Conservation (phyloP, 2,888 invertebrate genomes). For the Drosophila infuscata region DNA sequence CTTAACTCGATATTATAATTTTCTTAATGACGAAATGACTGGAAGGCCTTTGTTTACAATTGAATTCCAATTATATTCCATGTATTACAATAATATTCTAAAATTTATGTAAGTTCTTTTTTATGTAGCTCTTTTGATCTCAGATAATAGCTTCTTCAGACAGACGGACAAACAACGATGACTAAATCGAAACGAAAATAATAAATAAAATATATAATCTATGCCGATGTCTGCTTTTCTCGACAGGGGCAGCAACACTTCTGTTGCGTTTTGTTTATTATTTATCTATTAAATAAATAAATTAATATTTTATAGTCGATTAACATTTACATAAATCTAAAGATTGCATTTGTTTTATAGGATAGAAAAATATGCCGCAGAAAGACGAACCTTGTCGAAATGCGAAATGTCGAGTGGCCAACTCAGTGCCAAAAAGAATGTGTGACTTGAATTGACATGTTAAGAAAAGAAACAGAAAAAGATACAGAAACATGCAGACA, state of each 20-base stretch:
- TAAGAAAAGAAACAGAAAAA: slow-evolving; percentile 7
- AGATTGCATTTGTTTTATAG: neutral
- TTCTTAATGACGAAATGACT: neutral
- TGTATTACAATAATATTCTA: neutral
- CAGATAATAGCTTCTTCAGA: accelerated
- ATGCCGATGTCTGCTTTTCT: neutral
- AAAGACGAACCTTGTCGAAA: slow-evolving; percentile 47
- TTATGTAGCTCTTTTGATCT: neutral
- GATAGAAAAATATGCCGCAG: slow-evolving; percentile 35
- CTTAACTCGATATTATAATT: neutral
- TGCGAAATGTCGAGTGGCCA: slow-evolving; percentile 55
- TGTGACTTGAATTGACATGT: slow-evolving; percentile 57
- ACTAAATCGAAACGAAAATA: accelerated
- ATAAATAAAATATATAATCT: neutral
- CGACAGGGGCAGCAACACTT: neutral
- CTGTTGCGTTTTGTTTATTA: neutral
- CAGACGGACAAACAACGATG: too few relatives aligned
- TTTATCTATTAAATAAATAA: neutral
- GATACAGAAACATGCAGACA: slow-evolving; percentile 25
- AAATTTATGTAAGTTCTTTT: neutral
- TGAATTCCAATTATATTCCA: neutral
- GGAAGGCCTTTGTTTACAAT: neutral
- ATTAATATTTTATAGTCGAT: neutral
- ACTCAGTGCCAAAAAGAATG: slow-evolving; percentile 45
- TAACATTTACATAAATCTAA: neutral